Conservation (phyloP, 2,797 vertebrate species). For the Gymnocypris eckloni region DNA sequence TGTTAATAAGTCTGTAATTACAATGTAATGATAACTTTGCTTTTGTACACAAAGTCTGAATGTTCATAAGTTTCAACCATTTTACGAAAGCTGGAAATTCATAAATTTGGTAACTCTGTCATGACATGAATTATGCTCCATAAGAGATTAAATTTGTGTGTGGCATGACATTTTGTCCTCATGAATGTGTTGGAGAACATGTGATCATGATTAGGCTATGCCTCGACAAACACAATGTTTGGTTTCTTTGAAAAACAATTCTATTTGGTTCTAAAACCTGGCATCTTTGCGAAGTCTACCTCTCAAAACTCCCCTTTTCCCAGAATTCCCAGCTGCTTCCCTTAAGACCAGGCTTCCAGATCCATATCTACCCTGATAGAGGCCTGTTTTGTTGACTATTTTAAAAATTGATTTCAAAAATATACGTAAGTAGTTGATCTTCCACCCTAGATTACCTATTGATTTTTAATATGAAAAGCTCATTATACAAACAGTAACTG, state of each 20-base stretch:
- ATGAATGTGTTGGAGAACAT: neutral
- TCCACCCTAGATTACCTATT: constrained; percentile 99
- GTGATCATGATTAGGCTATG: neutral
- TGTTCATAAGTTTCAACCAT: neutral
- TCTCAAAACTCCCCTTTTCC: neutral
- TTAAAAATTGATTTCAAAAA: constrained; percentile 99
- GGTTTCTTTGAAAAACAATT: neutral
- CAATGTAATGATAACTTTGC: neutral
- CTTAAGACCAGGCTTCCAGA: neutral
- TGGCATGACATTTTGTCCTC: neutral
- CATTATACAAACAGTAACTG: constrained; percentile 99
- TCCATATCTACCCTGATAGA: constrained; percentile 49
- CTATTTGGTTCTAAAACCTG: neutral
- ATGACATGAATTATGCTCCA: neutral
- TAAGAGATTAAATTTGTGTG: neutral
- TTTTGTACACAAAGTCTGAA: neutral
- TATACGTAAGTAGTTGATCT: constrained; percentile 99
- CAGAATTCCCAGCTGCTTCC: constrained; percentile 4
- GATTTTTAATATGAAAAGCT: constrained; percentile 99
- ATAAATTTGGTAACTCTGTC: neutral
- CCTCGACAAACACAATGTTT: neutral
- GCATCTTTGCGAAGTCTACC: neutral
- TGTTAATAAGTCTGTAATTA: neutral
- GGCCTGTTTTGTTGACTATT: constrained; percentile 89
- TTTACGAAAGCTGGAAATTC: neutral